Conservation (phyloP, 2,797 vertebrate species). For the Limnodromus scolopaceus region DNA sequence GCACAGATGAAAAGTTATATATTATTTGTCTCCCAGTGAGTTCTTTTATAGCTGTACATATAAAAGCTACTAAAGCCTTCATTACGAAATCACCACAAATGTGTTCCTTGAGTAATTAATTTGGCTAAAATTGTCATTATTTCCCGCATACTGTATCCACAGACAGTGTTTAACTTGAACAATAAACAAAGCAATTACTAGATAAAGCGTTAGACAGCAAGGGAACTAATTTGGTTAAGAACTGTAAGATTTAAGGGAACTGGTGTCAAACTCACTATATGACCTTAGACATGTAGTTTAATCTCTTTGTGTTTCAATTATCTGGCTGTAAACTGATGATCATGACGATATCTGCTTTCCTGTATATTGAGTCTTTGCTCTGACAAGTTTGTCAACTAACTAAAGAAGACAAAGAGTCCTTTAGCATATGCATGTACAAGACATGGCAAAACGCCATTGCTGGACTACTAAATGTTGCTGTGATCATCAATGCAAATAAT, state of each 20-base stretch:
- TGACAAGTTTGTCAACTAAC: background rate
- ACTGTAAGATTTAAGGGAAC: background rate
- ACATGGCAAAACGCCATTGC: background rate
- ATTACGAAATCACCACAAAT: background rate
- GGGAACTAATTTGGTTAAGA: background rate
- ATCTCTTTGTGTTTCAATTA: background rate
- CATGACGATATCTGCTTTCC: background rate
- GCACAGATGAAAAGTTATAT: background rate
- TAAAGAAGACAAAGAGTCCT: background rate
- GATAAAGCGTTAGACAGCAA: background rate
- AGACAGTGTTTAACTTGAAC: background rate
- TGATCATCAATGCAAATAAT: conserved; percentile 11
- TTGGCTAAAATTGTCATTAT: background rate
- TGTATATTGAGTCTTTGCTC: background rate
- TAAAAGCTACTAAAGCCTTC: background rate
- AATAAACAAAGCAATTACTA: background rate
- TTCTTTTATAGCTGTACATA: background rate
- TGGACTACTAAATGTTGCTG: background rate
- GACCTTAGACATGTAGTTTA: background rate
- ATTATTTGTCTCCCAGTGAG: background rate
- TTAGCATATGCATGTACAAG: background rate
- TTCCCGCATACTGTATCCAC: background rate
- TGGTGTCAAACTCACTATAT: background rate
- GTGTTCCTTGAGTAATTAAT: background rate
- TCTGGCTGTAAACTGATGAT: background rate